Conservation (phyloP, 2,113 vertebrate species). For the Tyrannus savana region DNA sequence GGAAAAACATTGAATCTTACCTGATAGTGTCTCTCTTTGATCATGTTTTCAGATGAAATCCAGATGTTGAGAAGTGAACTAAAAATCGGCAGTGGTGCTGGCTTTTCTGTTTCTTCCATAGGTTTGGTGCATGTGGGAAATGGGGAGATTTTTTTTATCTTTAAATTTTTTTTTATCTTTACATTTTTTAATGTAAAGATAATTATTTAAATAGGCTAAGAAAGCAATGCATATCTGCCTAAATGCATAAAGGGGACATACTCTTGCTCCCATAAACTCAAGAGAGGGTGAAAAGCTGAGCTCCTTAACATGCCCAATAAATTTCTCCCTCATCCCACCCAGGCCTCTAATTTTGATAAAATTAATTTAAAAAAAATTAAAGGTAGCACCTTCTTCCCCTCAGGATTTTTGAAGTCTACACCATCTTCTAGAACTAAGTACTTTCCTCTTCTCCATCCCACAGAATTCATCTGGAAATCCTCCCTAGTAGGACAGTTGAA, state of each 20-base stretch:
- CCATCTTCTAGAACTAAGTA: background rate
- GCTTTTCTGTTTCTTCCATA: background rate
- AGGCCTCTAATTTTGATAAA: background rate
- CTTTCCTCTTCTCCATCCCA: background rate
- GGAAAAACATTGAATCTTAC: background rate
- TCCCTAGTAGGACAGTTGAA: background rate
- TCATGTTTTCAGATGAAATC: background rate
- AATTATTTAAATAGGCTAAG: background rate
- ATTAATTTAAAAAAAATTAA: too few species aligned
- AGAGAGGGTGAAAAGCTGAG: background rate
- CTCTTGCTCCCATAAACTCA: background rate
- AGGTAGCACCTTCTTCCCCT: background rate
- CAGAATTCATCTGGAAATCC: background rate
- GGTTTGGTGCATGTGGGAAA: background rate
- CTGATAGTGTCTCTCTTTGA: background rate
- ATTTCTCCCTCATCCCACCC: background rate
- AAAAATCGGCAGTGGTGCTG: background rate
- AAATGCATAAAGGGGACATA: background rate
- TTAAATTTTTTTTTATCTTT: too few species aligned
- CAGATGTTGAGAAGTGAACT: background rate
- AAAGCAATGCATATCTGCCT: background rate
- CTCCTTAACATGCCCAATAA: background rate
- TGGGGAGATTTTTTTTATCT: background rate
- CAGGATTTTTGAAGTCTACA: background rate
- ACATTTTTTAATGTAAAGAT: background rate